Evolutionary conservation across 2,888 invertebrate species (phyloP).

Genomic region (Cosmia trapezina): DNA sequence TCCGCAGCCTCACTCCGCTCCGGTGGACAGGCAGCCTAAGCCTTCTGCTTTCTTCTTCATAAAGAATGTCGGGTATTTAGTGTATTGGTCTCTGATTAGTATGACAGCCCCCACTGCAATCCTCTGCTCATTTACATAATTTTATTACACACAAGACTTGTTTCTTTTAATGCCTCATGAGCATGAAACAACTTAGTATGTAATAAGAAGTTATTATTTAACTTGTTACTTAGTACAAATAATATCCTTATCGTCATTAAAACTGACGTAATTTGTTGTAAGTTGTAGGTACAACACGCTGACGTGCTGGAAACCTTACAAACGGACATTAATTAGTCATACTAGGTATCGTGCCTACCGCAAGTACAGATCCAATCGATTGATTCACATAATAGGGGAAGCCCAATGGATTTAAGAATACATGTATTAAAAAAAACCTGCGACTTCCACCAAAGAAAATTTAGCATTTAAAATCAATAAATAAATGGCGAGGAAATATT

Average conservation of each 20-base stretch:
- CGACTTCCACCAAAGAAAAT: neutral
- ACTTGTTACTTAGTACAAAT: neutral
- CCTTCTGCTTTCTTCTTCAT: neutral
- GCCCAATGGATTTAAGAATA: neutral
- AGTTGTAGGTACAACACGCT: slow-evolving; percentile 19
- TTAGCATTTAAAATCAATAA: slow-evolving; percentile 35
- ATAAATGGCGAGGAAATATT: slow-evolving; percentile 52
- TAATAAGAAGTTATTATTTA: slow-evolving; percentile 10
- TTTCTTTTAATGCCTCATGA: slow-evolving; percentile 6
- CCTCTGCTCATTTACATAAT: neutral
- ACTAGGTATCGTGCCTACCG: slow-evolving; percentile 21
- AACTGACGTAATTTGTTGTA: slow-evolving; percentile 18
- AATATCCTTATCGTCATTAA: slow-evolving; percentile 12
- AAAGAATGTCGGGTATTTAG: neutral
- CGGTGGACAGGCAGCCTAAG: too few species aligned
- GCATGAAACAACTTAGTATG: neutral
- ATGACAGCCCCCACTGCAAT: slow-evolving; percentile 4
- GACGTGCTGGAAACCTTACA: slow-evolving; percentile 32
- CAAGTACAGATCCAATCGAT: slow-evolving; percentile 36
- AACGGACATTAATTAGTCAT: slow-evolving; percentile 33
- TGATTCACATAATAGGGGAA: slow-evolving; percentile 32
- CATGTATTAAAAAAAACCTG: neutral
- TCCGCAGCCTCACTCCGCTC: too few species aligned
- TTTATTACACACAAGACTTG: slow-evolving; percentile 1
- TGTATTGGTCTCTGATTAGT: slow-evolving; percentile 1